Conservation (phyloP, 2,113 vertebrate species). For the Urocitellus parryii region DNA sequence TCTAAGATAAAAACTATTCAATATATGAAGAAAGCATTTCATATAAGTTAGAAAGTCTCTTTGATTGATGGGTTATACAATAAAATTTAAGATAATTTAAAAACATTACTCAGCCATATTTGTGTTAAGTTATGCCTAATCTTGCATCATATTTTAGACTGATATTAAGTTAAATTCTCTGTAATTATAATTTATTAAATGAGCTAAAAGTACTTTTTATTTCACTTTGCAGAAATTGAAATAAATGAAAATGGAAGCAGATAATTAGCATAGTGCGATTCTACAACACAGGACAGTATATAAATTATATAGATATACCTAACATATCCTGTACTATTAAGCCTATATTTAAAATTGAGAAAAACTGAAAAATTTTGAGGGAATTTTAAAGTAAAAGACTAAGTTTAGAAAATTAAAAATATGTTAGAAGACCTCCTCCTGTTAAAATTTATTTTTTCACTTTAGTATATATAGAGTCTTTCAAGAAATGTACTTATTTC, state of each 20-base stretch:
- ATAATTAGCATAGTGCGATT: background rate
- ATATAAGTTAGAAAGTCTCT: constrained; percentile 29
- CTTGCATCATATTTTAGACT: constrained; percentile 14
- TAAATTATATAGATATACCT: background rate
- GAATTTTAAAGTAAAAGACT: background rate
- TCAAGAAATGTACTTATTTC: background rate
- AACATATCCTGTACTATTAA: background rate
- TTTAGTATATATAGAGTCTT: background rate
- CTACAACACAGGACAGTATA: background rate
- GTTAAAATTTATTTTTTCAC: background rate
- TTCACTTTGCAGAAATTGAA: background rate
- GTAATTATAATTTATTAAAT: constrained; percentile 49
- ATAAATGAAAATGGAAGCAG: background rate
- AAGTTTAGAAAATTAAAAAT: constrained; percentile 10
- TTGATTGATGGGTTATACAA: background rate
- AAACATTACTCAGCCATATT: constrained; percentile 14
- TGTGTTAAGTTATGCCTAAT: background rate
- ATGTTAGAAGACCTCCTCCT: background rate
- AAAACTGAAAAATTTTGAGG: constrained; percentile 4
- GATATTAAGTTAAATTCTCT: background rate
- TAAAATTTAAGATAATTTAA: background rate
- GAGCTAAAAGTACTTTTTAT: background rate
- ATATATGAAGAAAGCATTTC: background rate
- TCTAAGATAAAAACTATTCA: constrained; percentile 37
- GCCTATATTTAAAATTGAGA: background rate